Conservation (phyloP, 1,140 invertebrate species). For the Ceratina calcarata region DNA sequence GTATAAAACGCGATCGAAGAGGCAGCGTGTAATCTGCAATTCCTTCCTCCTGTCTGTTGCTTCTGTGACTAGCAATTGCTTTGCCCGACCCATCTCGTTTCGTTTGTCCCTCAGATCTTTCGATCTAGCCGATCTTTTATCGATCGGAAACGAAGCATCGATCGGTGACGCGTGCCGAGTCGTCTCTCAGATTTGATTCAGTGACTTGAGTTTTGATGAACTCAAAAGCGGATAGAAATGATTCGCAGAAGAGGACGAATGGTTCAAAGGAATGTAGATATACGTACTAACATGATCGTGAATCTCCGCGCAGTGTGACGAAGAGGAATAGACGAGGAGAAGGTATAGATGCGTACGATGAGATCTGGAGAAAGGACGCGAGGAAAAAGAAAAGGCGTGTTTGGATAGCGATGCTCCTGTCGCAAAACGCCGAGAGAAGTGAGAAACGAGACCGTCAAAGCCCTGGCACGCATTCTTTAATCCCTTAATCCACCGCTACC, state of each 20-base stretch:
- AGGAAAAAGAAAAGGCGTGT: constrained; percentile 35
- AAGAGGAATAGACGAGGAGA: constrained; percentile 10
- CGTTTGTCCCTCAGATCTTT: neutral
- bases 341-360: neutral
- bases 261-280: constrained; percentile 44
- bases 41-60: constrained; percentile 27
- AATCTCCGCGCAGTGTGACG: constrained; percentile 15
- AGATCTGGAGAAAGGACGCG: neutral
- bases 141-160: neutral
- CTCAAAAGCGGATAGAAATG: constrained; percentile 37
- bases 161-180: neutral
- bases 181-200: neutral
- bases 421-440: constrained; percentile 45
- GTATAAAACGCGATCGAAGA: neutral
- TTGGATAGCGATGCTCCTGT: constrained; percentile 55
- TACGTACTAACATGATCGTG: constrained; percentile 36
- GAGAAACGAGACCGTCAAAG: constrained; percentile 56
- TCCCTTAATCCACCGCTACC: constrained; percentile 62
- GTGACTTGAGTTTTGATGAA: too few species aligned
- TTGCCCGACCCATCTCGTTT: constrained; percentile 5
- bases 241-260: constrained; percentile 39
- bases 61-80: constrained; percentile 30
- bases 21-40: constrained; percentile 41
- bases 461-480: constrained; percentile 59
- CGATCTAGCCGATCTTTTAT: constrained; percentile 44